Evolutionary conservation across 1,140 invertebrate species (phyloP).

Genomic region (Laupala kohalensis): DNA sequence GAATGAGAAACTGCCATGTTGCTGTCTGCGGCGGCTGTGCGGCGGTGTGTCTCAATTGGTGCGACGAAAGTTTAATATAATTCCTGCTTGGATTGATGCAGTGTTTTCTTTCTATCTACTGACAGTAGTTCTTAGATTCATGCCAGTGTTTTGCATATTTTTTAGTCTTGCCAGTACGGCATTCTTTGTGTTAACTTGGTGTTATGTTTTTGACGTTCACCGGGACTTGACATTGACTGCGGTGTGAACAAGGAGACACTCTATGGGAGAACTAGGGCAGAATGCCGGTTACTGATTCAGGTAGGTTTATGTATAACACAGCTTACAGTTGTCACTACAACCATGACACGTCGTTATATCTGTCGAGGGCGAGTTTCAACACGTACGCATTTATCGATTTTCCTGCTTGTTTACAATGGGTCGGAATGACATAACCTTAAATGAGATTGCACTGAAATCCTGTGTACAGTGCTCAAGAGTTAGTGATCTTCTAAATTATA

Average conservation of each 20-base stretch:
- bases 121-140: not conserved
- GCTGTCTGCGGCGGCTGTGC: no score
- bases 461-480: no score
- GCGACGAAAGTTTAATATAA: not conserved
- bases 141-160: no score
- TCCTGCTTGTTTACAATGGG: not conserved
- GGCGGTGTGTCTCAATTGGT: not conserved
- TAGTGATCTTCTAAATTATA: no score
- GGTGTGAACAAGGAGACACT: not conserved
- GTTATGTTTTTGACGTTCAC: not conserved
- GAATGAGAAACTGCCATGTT: no score
- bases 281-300: not conserved
- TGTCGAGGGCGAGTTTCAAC: no score
- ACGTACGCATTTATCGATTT: not conserved
- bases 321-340: no score
- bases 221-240: not conserved
- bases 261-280: not conserved
- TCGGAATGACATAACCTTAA: not conserved
- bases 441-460: no score
- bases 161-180: no score
- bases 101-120: not conserved
- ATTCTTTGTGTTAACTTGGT: no score
- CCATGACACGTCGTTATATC: no score
- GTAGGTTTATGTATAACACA: not conserved
- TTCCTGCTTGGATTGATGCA: not conserved